These are phyloP conservation scores for Acinonyx jubatus DNA, from an alignment of 2,113 vertebrate genomes.

Conservation along the genomic window DNA sequence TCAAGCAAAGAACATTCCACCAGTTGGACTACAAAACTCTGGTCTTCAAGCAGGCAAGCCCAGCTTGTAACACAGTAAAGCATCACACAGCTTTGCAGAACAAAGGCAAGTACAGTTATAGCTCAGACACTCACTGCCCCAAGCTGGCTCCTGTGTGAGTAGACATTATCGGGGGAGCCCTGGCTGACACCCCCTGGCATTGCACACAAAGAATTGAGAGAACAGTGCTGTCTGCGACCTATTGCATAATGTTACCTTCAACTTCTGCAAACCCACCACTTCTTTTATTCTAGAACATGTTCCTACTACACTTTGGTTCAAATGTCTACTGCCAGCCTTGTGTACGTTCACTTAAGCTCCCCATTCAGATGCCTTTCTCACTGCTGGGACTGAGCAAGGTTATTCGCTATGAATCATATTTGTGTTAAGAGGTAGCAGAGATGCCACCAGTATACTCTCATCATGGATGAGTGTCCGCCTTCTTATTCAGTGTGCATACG, in stretches of 20 bases:
- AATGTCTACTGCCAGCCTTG: background rate
- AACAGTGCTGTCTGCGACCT: background rate
- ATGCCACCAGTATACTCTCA: background rate
- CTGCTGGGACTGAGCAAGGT: background rate
- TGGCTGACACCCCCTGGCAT: rapidly evolving
- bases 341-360: background rate
- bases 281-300: background rate
- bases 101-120: background rate
- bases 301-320: background rate
- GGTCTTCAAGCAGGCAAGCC: background rate
- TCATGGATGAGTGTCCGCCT: background rate
- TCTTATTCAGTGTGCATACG: background rate
- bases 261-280: background rate
- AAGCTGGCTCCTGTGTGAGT: background rate
- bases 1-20: background rate
- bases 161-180: background rate
- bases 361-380: background rate
- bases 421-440: background rate
- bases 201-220: background rate
- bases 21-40: background rate
- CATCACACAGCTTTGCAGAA: background rate
- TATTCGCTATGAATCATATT: background rate
- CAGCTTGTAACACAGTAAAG: background rate
- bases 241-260: background rate
- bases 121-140: background rate